Evolutionary conservation across 1,140 invertebrate species (phyloP).

Genomic region (Pseudachorutes palmiensis): DNA sequence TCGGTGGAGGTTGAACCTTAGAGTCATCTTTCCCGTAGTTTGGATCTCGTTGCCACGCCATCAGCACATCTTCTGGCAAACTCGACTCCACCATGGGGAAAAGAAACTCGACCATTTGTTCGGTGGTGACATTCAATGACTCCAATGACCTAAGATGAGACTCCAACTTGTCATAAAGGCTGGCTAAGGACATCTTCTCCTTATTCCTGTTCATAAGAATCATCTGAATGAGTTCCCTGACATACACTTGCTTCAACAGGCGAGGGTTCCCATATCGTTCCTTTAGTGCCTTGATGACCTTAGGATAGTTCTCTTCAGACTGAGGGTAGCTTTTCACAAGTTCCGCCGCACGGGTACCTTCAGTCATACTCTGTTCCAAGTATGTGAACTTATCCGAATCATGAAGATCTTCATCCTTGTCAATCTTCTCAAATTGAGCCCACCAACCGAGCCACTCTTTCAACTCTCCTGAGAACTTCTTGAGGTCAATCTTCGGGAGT

Average conservation of each 20-base stretch:
- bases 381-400: constrained; percentile 40
- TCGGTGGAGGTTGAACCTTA: constrained; percentile 13
- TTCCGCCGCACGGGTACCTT: constrained; percentile 3
- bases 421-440: constrained; percentile 41
- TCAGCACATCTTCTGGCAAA: constrained; percentile 39
- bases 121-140: constrained; percentile 40
- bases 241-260: not conserved
- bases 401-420: constrained; percentile 39
- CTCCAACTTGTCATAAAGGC: constrained; percentile 34
- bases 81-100: constrained; percentile 41
- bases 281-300: constrained; percentile 14
- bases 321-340: constrained; percentile 19
- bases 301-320: constrained; percentile 17
- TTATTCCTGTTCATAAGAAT: constrained; percentile 20
- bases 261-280: not conserved
- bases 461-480: constrained; percentile 40
- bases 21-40: not conserved
- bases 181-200: constrained; percentile 14
- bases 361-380: constrained; percentile 14
- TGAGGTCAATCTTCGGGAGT: constrained; percentile 40
- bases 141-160: constrained; percentile 40
- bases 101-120: constrained; percentile 41
- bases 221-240: constrained; percentile 3
- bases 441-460: constrained; percentile 43
- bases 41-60: constrained; percentile 34